Evolutionary conservation across 1,140 invertebrate genomes (phyloP).

Genomic region (Eulimnadia texana): DNA sequence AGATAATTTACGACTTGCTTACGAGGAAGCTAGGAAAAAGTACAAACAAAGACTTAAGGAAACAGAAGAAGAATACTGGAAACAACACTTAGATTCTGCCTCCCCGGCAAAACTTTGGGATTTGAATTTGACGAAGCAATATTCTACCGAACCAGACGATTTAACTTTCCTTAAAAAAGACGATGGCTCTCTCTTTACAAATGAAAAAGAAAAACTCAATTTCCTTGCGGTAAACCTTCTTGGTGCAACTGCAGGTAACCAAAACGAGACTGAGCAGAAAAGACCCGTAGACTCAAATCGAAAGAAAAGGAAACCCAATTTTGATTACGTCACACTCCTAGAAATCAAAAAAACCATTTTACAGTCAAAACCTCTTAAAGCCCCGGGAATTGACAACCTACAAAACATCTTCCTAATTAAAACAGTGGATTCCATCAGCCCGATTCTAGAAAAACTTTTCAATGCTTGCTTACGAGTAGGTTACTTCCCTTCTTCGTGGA

Average conservation of each 20-base stretch:
- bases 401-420: slow-evolving; percentile 1
- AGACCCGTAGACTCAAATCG: neutral
- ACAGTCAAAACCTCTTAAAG: neutral
- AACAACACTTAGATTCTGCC: neutral
- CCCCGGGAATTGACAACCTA: neutral
- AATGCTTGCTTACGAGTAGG: neutral
- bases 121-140: neutral
- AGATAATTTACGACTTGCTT: neutral
- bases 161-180: neutral
- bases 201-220: neutral
- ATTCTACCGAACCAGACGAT: neutral
- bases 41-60: neutral
- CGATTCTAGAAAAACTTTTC: neutral
- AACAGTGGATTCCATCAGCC: neutral
- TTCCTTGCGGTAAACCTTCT: neutral
- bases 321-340: neutral
- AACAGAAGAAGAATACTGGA: neutral
- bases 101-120: neutral
- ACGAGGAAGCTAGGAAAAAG: neutral
- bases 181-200: neutral
- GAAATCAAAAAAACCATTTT: neutral
- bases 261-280: neutral
- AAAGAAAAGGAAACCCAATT: neutral
- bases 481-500: slow-evolving; percentile 6
- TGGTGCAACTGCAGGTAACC: neutral